Base-by-base conservation (phyloP, 2,888 invertebrate genomes). In the Bellardia bayeri region DNA sequence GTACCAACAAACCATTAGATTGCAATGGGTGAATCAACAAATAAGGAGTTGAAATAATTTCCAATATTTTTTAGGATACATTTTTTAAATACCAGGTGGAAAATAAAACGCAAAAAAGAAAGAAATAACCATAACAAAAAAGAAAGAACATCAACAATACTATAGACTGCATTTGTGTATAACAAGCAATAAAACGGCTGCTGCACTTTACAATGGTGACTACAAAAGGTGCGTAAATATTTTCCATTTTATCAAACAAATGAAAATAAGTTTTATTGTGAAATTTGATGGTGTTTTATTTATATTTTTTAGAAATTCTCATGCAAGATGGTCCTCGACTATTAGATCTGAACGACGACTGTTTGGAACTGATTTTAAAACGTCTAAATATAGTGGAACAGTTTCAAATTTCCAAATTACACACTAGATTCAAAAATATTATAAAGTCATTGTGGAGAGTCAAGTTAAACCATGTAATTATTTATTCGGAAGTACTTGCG, bases 291-390 rank as follows among this genome's bases (percentile, higher is more conserved):
- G 23, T 23, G 23, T 23, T 23, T 23, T 23, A 23, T 11, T 0
- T 78, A 0, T 72, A 3, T 37, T 40, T 37, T 71, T 81, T 42
- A 85, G 85, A 82, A 63, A 58, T 69, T 16, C 64, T 40, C 3
- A 30, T 56, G 16, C 11, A 63, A 33, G 40, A 23, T 37, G n/a
- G 56, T 2, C 56, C 78, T 2, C 68, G 68, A 45, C 66, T 91
- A 45, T 82, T 91, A 81, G 91, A 91, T 54, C 89, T 91, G 9
- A 92, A 91, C 54, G 91, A 92, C 56, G 91, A 91, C 86, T 92
- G 92, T 8, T 61, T 92, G 87, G 88, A 89, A 13, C n/a, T 91
- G 42, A 91, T 91, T 49, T 30, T 91, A 37, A 76, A 88, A 30
- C 88, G 90, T 11, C 64, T 91, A 63, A 88, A 90, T 82, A 87